phyloP scores from a whole-genome alignment of 2,113 vertebrate genomes.

The Mola mola region DNA sequence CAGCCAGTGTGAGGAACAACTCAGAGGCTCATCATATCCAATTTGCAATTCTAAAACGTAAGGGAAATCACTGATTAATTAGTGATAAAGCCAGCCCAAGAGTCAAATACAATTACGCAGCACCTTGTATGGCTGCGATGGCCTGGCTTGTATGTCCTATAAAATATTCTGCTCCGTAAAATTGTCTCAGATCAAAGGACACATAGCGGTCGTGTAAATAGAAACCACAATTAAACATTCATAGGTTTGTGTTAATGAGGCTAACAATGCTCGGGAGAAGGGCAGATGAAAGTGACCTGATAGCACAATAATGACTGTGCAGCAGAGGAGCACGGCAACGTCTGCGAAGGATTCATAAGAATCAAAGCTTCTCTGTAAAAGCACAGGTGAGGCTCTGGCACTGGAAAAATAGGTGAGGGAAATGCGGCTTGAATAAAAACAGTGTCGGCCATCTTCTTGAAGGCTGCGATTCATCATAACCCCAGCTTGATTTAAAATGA shows the following conservation, averaged over 20 bases:
- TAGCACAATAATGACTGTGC: background rate
- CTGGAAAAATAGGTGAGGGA: conserved; percentile 1
- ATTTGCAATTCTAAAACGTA: conserved; percentile 67
- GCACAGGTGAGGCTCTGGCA: conserved; percentile 33
- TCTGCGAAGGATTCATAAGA: conserved; percentile 31
- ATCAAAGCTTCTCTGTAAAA: background rate
- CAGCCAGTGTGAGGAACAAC: conserved; percentile 57
- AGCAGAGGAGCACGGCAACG: background rate
- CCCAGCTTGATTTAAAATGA: conserved; percentile 45
- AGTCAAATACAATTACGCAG: conserved; percentile 54
- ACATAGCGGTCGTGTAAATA: conserved; percentile 19
- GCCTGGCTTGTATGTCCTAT: too few species aligned
- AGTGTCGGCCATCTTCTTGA: background rate
- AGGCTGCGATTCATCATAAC: conserved; percentile 44
- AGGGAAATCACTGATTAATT: conserved; percentile 73
- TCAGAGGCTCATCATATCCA: conserved; percentile 61
- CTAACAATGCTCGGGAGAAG: background rate
- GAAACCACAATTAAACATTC: conserved; percentile 41
- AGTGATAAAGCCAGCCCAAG: conserved; percentile 38
- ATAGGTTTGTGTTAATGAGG: conserved; percentile 45
- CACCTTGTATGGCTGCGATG: conserved; percentile 13
- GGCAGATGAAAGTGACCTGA: too few species aligned
- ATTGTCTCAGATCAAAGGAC: conserved; percentile 49
- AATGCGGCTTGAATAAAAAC: conserved; percentile 8
- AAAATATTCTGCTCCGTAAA: conserved; percentile 5